Percentiles rank a stretch among this genome's conserved stretches.
phyloP scores from a whole-genome alignment of 2,888 invertebrate genomes.

The Bedellia somnulentella region DNA sequence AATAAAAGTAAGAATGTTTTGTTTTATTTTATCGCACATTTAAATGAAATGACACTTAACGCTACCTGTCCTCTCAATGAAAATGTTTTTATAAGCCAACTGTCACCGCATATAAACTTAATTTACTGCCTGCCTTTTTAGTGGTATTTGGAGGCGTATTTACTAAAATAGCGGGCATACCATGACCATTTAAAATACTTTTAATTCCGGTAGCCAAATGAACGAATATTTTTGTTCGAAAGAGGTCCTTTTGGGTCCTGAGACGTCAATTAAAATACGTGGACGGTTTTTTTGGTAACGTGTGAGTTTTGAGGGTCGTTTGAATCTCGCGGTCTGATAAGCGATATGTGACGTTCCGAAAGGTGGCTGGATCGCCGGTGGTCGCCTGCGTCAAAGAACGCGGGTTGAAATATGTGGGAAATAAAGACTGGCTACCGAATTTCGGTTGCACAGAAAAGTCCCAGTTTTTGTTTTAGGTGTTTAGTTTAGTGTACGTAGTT shows the following conservation, averaged over 20 bases:
- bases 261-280: slow-evolving; percentile 54
- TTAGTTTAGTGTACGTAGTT: too few species aligned
- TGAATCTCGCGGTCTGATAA: slow-evolving; percentile 51
- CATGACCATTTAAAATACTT: slow-evolving; percentile 33
- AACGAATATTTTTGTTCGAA: slow-evolving; percentile 36
- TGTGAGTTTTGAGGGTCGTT: slow-evolving; percentile 22
- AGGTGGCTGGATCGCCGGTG: slow-evolving; percentile 43
- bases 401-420: slow-evolving; percentile 19
- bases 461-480: too few species aligned
- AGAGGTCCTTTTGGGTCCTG: slow-evolving; percentile 30
- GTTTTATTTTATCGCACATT: too few species aligned
- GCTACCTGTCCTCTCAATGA: too few species aligned
- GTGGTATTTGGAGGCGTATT: too few species aligned
- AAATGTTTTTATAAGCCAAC: too few species aligned
- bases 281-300: slow-evolving; percentile 26
- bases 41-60: too few species aligned
- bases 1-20: too few species aligned
- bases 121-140: too few species aligned
- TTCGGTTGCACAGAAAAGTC: too few species aligned
- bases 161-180: slow-evolving; percentile 53
- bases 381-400: slow-evolving; percentile 29
- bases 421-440: too few species aligned
- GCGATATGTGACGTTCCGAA: slow-evolving; percentile 28
- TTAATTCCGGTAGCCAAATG: slow-evolving; percentile 32
- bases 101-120: too few species aligned